Evolutionary conservation across 2,888 invertebrate genomes (phyloP), one percentile per base, ranked within the genome.

Genomic region (Anoncus sp.): DNA sequence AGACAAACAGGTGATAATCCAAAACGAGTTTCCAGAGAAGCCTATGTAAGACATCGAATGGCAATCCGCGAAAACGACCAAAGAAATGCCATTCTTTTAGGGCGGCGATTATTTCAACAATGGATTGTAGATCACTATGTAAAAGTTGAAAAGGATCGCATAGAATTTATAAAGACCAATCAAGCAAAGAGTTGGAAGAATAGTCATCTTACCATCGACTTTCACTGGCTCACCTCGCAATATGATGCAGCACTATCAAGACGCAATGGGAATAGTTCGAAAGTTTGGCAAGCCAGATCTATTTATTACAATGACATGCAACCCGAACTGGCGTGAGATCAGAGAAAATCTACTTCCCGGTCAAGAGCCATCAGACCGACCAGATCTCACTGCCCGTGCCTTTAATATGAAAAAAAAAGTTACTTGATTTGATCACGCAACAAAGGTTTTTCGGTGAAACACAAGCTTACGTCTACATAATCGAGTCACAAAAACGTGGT

Each of bases 401-500:
- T 81, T 84, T 40, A 53, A 81, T 78, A 14, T 70, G 78, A 69
- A 71, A 78, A 70, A 43, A 79, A 22, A 67, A 53, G 22, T 63
- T 76, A 3, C 22, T 75, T 3, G 66, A 79, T 31, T 66, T 66
- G 12, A 79, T 81, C 20, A 24, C 70, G 3, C 70, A 66, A 47
- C 22, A 74, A 47, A 57, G 57, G 14, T 43, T 77, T 55, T 81
- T 82, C 65, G 82, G 82, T 9, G 40, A 67, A 53, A 73, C 75
- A 7, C 14, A n/a, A 38, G 79, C 79, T 10, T 78, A 63, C 20
- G 43, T 81, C 3, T 51, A 51, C 51, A 18, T 38, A 22, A 45
- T 66, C 38, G 85, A 87, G 66, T 87, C 86, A 85, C 86, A 87
- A 76, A 83, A 87, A 71, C 67, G 81, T 74, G 85, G 83, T 10